These are phyloP conservation scores for Macquaria australasica DNA, from an alignment of 2,113 vertebrate genomes.

Conservation along the genomic window DNA sequence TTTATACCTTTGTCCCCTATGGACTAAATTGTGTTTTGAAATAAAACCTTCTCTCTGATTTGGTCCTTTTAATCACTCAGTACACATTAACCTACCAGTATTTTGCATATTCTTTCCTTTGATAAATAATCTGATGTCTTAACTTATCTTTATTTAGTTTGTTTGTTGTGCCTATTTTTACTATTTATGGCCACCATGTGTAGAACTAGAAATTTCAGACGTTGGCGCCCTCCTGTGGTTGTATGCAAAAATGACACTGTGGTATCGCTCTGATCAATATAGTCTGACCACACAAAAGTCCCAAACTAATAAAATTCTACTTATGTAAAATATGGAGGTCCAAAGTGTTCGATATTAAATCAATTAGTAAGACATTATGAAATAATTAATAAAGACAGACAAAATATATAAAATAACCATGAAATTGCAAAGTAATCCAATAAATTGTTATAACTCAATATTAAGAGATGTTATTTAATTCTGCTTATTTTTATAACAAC, in stretches of 20 bases:
- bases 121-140: not conserved
- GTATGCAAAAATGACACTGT: not conserved
- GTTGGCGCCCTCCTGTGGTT: constrained; percentile 11
- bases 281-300: not conserved
- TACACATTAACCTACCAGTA: not conserved
- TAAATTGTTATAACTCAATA: not conserved
- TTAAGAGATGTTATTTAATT: no score
- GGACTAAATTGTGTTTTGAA: not conserved
- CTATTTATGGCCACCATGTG: not conserved
- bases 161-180: not conserved
- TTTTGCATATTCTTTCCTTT: not conserved
- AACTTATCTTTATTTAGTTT: not conserved
- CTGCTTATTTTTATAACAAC: not conserved
- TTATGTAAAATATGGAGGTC: not conserved
- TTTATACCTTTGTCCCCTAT: not conserved
- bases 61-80: not conserved
- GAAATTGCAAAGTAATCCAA: not conserved
- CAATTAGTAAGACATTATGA: not conserved
- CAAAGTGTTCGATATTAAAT: not conserved
- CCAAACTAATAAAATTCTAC: not conserved
- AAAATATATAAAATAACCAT: not conserved
- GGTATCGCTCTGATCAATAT: not conserved
- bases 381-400: not conserved
- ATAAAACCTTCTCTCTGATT: not conserved
- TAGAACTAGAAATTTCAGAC: not conserved